Base-by-base conservation (phyloP, 2,113 vertebrate genomes). In the Perognathus longimembris region DNA sequence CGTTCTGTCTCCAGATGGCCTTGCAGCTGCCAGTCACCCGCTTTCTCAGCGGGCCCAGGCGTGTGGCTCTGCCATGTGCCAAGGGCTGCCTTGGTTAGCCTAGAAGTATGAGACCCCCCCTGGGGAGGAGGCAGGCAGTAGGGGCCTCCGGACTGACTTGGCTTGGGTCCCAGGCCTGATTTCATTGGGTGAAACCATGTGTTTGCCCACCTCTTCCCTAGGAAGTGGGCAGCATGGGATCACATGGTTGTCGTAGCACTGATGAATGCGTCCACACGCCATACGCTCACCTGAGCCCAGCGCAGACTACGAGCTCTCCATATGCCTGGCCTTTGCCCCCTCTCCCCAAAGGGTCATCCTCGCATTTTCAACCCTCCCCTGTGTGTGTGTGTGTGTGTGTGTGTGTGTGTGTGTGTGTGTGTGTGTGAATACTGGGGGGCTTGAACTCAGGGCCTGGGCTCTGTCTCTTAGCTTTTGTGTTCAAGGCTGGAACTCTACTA, bases 181-280 rank as follows among this genome's bases (percentile, higher is more conserved):
- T 26, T 78, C 50, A 22, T 2, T 38, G 26, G 18, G 38, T 4
- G 40, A 86, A 38, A 22, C 30, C 15, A n/a, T 30, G 14, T 17
- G 18, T 24, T 21, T 21, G 20, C 7, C 0, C n/a, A 24, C 1
- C 66, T 24, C 24, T 45, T 69, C 10, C 45, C 18, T 32, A 2
- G 77, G 32, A 45, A 34, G 7, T 30, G 45, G 86, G 10, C 5
- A 14, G 11, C 24, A 2, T 18, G n/a, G 2, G 18, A 6, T 21
- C 59, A n/a, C 50, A 4, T 0, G 0, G 14, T 10, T 54, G 73
- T 79, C 18, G 18, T 0, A 26, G 76, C 7, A 2, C 40, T 3
- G 26, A 7, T 34, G 18, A 32, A 36, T 22, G 26, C n/a, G 34
- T 9, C 71, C 28, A 1, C 3, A 1, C 6, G 18, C 36, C 1